phyloP scores from a whole-genome alignment of 2,888 invertebrate species.

The Agrotis segetum region DNA sequence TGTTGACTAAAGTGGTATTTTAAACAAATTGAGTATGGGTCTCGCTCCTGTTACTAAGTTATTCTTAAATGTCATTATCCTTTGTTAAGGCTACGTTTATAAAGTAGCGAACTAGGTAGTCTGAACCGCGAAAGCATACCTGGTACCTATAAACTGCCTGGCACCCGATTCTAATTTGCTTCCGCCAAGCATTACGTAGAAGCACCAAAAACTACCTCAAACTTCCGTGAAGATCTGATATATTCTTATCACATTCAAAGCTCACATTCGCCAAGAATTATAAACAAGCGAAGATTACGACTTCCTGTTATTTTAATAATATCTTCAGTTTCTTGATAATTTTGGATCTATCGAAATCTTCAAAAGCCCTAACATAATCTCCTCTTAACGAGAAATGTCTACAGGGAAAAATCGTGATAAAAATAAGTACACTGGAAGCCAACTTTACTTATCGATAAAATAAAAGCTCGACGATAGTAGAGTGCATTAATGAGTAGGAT shows the following conservation, averaged over 20 bases:
- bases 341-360: conserved; percentile 13
- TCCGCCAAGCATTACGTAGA: conserved; percentile 7
- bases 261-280: conserved; percentile 21
- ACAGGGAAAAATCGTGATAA: conserved; percentile 19
- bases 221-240: conserved; percentile 21
- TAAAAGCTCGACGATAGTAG: conserved; percentile 12
- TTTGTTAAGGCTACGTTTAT: too few species aligned
- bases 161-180: background rate
- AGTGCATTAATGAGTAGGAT: conserved; percentile 48
- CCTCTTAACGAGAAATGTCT: background rate
- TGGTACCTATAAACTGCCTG: background rate
- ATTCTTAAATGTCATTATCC: too few species aligned
- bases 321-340: conserved; percentile 12
- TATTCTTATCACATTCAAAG: conserved; percentile 6
- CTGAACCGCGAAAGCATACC: background rate
- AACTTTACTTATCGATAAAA: conserved; percentile 19
- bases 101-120: background rate
- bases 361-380: conserved; percentile 4
- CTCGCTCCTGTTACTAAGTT: background rate
- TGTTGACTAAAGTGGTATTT: too few species aligned
- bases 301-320: conserved; percentile 33
- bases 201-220: background rate
- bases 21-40: background rate
- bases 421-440: background rate
- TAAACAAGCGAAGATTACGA: conserved; percentile 18